These are phyloP conservation scores for Cryptosula pallasiana DNA, from an alignment of 2,888 invertebrate genomes.

Conservation along the genomic window DNA sequence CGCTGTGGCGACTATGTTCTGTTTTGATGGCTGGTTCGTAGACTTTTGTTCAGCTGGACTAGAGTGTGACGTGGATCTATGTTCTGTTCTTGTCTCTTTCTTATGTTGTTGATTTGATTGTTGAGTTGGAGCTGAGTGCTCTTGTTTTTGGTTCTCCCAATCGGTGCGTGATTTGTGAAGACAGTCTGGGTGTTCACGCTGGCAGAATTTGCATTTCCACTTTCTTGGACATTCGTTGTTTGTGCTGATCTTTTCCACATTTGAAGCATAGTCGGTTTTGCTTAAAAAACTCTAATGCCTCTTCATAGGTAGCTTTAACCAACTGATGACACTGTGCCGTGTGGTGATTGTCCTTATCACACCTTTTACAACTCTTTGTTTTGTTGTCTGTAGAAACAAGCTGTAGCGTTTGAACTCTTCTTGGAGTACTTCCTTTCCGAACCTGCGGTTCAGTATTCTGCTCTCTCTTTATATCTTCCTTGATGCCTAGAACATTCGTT, in stretches of 20 bases:
- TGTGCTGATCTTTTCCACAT: neutral
- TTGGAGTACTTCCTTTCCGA: neutral
- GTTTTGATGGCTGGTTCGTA: neutral
- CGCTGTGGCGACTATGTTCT: neutral
- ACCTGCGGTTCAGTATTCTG: neutral
- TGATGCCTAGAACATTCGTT: neutral
- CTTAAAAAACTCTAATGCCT: too few species aligned
- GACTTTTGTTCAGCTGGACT: too few species aligned
- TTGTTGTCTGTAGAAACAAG: neutral
- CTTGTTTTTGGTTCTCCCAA: neutral
- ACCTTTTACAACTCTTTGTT: neutral
- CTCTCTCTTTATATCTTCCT: neutral
- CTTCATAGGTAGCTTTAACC: too few species aligned
- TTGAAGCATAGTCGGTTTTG: neutral
- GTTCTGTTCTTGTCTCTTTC: neutral
- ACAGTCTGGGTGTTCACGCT: neutral
- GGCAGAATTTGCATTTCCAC: neutral
- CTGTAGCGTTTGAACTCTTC: neutral
- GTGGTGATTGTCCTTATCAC: neutral
- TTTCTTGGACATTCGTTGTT: neutral
- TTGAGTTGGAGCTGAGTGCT: neutral
- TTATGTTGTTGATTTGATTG: neutral
- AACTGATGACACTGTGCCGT: neutral
- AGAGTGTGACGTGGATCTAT: too few species aligned
- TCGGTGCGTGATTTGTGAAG: neutral